Evolutionary conservation across 92 coral and sea anemone species (phyloP).

Genomic region (Anthopleura xanthogrammica): DNA sequence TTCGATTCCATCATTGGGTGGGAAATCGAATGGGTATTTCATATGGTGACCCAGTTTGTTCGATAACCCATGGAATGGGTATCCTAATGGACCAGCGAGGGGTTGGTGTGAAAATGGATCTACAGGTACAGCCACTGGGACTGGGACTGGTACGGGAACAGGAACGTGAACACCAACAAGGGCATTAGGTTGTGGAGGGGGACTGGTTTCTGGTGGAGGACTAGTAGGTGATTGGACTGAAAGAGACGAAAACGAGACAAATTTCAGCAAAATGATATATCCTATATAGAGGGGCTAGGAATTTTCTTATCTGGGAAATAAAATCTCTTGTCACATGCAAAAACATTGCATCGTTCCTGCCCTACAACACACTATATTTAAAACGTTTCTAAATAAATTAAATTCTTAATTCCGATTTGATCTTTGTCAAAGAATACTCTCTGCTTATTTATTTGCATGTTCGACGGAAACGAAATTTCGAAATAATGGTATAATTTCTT

Average conservation of each 20-base stretch:
- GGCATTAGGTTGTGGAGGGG: conserved; percentile 5
- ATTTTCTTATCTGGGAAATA: no score
- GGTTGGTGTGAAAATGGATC: conserved; percentile 36
- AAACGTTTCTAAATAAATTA: no score
- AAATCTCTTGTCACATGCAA: no score
- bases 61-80: not conserved
- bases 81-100: conserved; percentile 2
- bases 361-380: no score
- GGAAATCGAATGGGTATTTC: not conserved
- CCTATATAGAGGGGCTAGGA: no score
- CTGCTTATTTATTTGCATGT: no score
- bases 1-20: not conserved
- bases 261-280: no score
- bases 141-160: conserved; percentile 33
- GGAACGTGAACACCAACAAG: conserved; percentile 21
- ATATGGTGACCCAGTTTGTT: not conserved
- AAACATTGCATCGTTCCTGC: no score
- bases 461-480: no score
- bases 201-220: not conserved
- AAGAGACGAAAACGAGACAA: not conserved
- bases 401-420: no score
- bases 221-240: not conserved
- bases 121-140: conserved; percentile 27
- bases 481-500: not conserved
- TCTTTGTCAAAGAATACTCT: no score